Conservation (phyloP, 2,113 vertebrate species). For the Arizona elegans region DNA sequence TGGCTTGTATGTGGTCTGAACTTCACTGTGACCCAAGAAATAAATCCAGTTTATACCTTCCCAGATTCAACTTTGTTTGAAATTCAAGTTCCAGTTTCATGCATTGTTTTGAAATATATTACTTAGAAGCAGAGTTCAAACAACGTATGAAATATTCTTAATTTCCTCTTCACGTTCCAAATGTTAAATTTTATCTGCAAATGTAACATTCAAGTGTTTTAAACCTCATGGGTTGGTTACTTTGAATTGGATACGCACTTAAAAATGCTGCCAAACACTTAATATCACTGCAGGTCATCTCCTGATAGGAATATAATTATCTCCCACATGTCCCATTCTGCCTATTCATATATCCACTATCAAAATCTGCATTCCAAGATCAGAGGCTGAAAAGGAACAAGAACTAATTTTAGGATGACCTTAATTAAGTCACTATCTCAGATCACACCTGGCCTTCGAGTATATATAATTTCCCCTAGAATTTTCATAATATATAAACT, state of each 20-base stretch:
- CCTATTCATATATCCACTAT: not conserved
- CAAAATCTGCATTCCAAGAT: not conserved
- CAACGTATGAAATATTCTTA: not conserved
- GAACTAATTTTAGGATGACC: not conserved
- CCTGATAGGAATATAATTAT: not conserved
- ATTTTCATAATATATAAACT: not conserved
- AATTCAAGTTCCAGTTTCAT: not conserved
- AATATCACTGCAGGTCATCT: not conserved
- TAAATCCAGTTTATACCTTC: not conserved
- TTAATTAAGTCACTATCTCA: not conserved
- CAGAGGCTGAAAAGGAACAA: not conserved
- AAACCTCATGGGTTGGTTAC: not conserved
- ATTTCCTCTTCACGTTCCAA: not conserved
- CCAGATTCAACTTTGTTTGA: not conserved
- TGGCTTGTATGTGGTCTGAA: not conserved
- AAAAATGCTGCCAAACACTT: not conserved
- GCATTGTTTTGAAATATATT: not conserved
- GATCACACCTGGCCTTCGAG: not conserved
- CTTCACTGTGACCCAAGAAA: too few relatives aligned
- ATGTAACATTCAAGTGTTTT: not conserved
- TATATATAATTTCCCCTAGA: not conserved
- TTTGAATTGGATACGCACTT: not conserved
- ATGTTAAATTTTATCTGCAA: not conserved
- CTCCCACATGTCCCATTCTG: not conserved
- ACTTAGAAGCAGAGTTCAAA: not conserved